These are phyloP conservation scores for Turritopsis dohrnii DNA, from an alignment of 30 jellyfish, hydroid and myxozoan species.

Conservation along the genomic window DNA sequence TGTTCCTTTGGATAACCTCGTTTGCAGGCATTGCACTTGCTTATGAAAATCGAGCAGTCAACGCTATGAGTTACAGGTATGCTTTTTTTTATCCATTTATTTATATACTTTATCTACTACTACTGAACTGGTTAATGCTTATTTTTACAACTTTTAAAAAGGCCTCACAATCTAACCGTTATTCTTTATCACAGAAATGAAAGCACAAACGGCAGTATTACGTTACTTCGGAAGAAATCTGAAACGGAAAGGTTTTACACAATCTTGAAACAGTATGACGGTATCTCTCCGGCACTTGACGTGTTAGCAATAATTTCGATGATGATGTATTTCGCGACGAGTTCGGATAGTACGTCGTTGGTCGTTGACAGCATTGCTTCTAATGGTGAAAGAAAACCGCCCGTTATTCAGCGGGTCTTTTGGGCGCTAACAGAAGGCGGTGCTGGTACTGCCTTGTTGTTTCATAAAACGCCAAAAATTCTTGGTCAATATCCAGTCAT, in stretches of 20 bases:
- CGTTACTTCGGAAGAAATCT: background rate
- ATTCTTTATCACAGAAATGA: background rate
- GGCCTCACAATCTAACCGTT: no score
- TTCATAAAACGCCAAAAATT: background rate
- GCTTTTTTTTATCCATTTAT: no score
- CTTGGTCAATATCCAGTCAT: background rate
- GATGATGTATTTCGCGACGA: background rate
- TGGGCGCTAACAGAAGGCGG: conserved; percentile 20
- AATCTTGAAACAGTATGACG: background rate
- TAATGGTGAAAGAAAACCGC: conserved; percentile 3
- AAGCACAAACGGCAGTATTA: background rate
- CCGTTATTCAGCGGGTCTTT: background rate
- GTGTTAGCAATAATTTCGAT: background rate
- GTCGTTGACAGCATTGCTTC: conserved; percentile 7
- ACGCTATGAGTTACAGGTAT: background rate
- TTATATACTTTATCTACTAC: no score
- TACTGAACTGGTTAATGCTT: no score
- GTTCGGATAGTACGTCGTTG: conserved; percentile 12
- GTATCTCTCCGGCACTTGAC: background rate
- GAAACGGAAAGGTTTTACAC: background rate
- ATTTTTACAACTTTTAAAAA: no score
- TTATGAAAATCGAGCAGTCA: background rate
- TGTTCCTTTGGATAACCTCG: background rate
- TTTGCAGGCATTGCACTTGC: background rate
- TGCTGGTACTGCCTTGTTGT: background rate